Conservation (phyloP, 2,888 invertebrate genomes). For the Cheilosia grossa region DNA sequence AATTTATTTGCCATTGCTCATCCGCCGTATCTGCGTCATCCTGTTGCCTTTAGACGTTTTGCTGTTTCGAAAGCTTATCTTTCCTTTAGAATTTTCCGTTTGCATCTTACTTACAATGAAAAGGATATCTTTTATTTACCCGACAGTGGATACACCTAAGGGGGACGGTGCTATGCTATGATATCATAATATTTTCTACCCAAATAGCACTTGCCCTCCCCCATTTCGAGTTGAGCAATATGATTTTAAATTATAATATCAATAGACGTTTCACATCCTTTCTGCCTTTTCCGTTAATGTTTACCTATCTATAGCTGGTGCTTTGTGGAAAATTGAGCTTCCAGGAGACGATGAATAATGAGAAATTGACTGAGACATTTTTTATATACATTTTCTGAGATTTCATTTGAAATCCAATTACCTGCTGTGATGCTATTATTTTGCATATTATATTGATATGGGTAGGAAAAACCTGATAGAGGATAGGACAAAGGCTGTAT, state of each 20-base stretch:
- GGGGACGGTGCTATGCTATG: background rate
- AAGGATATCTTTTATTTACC: slow-evolving; percentile 18
- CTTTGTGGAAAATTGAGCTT: slow-evolving; percentile 8
- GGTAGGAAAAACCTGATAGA: slow-evolving; percentile 3
- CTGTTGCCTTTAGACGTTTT: background rate
- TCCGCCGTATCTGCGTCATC: background rate
- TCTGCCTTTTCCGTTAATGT: background rate
- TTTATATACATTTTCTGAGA: slow-evolving; percentile 11
- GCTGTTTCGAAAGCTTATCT: background rate
- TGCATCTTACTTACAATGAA: slow-evolving; percentile 18
- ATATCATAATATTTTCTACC: slow-evolving; percentile 4
- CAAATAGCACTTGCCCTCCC: slow-evolving; percentile 2
- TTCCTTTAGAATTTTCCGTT: slow-evolving; percentile 8
- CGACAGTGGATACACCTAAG: background rate
- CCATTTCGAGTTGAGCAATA: slow-evolving; percentile 29
- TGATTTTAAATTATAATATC: slow-evolving; percentile 60
- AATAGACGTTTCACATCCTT: background rate
- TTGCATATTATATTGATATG: slow-evolving; percentile 58
- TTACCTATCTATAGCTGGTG: background rate
- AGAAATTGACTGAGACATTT: slow-evolving; percentile 53
- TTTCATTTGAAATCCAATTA: slow-evolving; percentile 64
- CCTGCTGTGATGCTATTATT: slow-evolving; percentile 51
- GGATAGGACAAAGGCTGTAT: no score
- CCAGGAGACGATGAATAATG: slow-evolving; percentile 41
- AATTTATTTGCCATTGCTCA: slow-evolving; percentile 60